Base-by-base conservation (phyloP, 2,113 vertebrate species). In the Gymnocephalus cernua region DNA sequence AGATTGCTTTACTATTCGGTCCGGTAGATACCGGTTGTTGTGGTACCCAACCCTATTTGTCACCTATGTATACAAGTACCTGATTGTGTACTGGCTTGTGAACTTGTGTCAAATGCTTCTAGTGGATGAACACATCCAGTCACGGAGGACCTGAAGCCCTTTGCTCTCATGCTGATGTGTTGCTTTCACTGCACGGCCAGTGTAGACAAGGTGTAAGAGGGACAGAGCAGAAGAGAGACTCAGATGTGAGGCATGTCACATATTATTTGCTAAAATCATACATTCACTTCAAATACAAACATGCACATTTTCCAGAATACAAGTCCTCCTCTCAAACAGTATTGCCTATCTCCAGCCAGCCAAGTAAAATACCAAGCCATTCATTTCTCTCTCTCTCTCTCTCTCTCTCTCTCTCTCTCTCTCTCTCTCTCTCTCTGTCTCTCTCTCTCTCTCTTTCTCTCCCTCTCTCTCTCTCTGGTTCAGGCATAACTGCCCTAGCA, bases 331-430 rank as follows among this genome's bases (percentile, higher is more conserved):
- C 27, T 58, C 59, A 78, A 83, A 86, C 72, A 65, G 44, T 29
- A 62, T 87, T 86, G 84, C 64, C 84, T 56, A 32, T 82, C 61
- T 82, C 38, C 54, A 67, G 27, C 47, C 70, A 77, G 79, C 74
- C 74, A 79, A 86, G 84, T 74, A 64, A 67, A 83, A 80, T 47
- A 77, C 73, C 44, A 19, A 72, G 27, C 57, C 74, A 77, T 88
- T 85, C 76, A 76, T 85, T 83, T 83, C 38, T 41, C 9, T 38
- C 35, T 38, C 35, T 38, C 38, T 10, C 38, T 38, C 38, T 38
- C 10, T 41, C 38, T 41, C 72, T 75, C 35, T 86, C 56, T 77
- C 19, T 78, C 72, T 75, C 35, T 86, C 56, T 77, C 19, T 78
- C 72, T 75, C 35, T 86, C 56, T 77, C 19, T 78, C n/a, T n/a